Percentiles rank a stretch among this genome's conserved stretches.
phyloP scores from a whole-genome alignment of 2,797 vertebrate species.

The Stomatorhinus walkeri region DNA sequence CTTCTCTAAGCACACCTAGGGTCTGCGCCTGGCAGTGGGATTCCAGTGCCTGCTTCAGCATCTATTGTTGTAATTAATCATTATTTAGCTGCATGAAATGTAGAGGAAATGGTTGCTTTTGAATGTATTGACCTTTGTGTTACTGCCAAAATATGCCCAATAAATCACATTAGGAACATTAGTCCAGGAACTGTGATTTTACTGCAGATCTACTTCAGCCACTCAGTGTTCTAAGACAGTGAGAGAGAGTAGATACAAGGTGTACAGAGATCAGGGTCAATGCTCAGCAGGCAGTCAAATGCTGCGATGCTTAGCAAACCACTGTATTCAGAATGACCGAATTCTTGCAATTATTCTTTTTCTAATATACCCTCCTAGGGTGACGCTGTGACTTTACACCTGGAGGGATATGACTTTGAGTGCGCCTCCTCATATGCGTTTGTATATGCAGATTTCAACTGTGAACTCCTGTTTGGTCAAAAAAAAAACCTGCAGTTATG shows the following conservation, averaged over 20 bases:
- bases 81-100: conserved; percentile 3
- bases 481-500: background rate
- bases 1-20: background rate
- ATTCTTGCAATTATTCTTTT: background rate
- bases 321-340: background rate
- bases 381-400: background rate
- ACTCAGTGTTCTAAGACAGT: background rate
- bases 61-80: conserved; percentile 11
- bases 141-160: background rate
- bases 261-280: background rate
- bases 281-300: background rate
- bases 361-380: background rate
- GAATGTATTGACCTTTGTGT: conserved; percentile 14
- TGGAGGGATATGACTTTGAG: background rate
- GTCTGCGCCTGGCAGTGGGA: background rate
- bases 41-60: background rate
- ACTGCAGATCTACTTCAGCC: background rate
- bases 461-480: background rate
- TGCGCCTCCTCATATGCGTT: background rate
- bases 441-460: background rate
- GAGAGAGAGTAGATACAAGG: background rate
- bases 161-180: conserved; percentile 4
- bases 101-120: conserved; percentile 6
- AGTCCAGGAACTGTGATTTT: background rate
- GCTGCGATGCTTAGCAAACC: background rate